phyloP scores from a whole-genome alignment of 2,797 vertebrate species.

The Neosilurus hyrtlii region DNA sequence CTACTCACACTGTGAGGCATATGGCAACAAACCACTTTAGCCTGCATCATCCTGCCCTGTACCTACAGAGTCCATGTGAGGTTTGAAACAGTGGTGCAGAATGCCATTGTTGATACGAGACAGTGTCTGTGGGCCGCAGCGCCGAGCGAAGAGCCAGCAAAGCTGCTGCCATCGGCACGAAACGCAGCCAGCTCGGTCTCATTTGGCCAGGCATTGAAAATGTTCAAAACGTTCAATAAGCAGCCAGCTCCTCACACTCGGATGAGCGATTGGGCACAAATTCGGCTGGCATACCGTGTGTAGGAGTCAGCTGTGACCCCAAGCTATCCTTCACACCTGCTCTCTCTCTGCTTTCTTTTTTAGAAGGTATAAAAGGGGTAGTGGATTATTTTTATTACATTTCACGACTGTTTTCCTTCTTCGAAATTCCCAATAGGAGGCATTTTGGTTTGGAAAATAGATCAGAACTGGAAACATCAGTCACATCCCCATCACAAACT shows the following conservation, averaged over 20 bases:
- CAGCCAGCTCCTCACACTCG: conserved; percentile 43
- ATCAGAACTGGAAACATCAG: conserved; percentile 13
- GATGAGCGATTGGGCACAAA: conserved; percentile 56
- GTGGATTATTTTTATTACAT: conserved; percentile 36
- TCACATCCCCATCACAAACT: neutral
- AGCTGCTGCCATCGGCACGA: conserved; percentile 27
- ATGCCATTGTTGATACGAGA: conserved; percentile 38
- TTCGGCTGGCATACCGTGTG: conserved; percentile 66
- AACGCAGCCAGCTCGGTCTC: conserved; percentile 44
- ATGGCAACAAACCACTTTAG: conserved; percentile 6
- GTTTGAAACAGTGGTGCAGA: conserved; percentile 21
- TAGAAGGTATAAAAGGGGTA: conserved; percentile 33
- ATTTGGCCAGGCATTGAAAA: conserved; percentile 45
- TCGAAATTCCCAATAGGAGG: neutral
- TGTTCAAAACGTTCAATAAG: conserved; percentile 33
- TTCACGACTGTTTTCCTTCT: conserved; percentile 17
- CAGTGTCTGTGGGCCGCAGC: conserved; percentile 23
- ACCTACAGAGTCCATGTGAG: conserved; percentile 10
- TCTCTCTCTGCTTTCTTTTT: conserved; percentile 44
- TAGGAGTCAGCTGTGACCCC: conserved; percentile 69
- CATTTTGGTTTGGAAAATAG: conserved; percentile 18
- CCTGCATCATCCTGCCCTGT: conserved; percentile 12
- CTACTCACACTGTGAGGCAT: neutral
- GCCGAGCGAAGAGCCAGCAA: conserved; percentile 9
- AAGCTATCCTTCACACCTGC: conserved; percentile 67